Evolutionary conservation across 37 sponge, comb jelly and placozoan genomes (phyloP).

Genomic region (Aphrocallistes beatrix): DNA sequence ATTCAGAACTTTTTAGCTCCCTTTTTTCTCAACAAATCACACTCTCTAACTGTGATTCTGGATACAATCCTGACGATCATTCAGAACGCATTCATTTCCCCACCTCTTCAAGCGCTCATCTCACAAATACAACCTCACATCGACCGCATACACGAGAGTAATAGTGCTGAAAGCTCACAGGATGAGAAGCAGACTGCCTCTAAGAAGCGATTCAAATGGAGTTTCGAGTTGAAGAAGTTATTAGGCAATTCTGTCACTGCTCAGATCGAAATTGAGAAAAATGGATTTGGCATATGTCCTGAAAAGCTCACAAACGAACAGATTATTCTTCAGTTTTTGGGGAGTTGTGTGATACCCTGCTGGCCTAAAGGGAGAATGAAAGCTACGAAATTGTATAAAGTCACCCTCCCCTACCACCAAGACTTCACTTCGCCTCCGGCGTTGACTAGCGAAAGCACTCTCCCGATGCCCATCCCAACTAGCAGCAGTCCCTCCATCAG

Average conservation of each 20-base stretch:
- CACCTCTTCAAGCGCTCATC: neutral
- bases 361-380: conserved; percentile 9
- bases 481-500: too few relatives aligned
- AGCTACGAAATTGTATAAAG: neutral
- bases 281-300: neutral
- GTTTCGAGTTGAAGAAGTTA: neutral
- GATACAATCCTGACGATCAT: neutral
- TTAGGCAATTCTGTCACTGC: neutral
- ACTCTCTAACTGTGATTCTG: neutral
- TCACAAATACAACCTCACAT: neutral
- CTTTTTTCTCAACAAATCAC: neutral
- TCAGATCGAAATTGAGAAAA: neutral
- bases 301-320: conserved; percentile 8
- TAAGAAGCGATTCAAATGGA: conserved; percentile 13
- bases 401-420: neutral
- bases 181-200: neutral
- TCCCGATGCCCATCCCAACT: too few relatives aligned
- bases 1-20: neutral
- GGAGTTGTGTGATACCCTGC: neutral
- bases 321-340: neutral
- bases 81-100: neutral
- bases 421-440: neutral
- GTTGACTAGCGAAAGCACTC: too few relatives aligned
- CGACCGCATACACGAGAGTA: neutral
- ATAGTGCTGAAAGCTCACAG: neutral